Evolutionary conservation across 2,113 vertebrate species (phyloP).

Genomic region (Corvus hawaiiensis): DNA sequence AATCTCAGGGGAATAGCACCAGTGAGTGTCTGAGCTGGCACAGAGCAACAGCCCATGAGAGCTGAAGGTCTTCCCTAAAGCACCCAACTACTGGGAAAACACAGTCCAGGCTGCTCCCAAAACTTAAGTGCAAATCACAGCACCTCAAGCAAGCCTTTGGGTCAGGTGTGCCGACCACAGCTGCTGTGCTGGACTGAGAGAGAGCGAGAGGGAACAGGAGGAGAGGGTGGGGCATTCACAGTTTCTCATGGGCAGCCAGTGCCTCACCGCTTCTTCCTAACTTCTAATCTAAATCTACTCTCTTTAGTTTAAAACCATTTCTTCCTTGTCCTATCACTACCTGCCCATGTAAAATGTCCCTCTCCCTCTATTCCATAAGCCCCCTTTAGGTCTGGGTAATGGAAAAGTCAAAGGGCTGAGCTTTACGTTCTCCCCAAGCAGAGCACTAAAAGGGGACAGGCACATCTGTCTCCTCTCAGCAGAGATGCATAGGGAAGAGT

Average conservation of each 20-base stretch:
- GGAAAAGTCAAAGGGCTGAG: neutral
- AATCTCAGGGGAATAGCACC: neutral
- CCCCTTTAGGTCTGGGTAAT: neutral
- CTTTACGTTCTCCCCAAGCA: neutral
- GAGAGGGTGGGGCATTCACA: neutral
- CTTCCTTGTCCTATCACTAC: neutral
- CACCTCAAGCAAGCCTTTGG: neutral
- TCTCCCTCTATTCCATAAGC: neutral
- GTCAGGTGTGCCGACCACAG: fast-evolving
- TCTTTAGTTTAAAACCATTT: neutral
- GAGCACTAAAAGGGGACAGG: neutral
- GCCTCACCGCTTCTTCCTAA: neutral
- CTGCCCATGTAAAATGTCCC: neutral
- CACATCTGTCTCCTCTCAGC: neutral
- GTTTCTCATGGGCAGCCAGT: neutral
- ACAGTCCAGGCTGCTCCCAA: neutral
- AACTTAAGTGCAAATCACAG: neutral
- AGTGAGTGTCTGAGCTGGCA: neutral
- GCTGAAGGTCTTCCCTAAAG: neutral
- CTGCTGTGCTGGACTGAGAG: neutral
- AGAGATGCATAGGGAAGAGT: fast-evolving
- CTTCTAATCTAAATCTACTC: neutral
- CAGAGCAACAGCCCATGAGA: neutral
- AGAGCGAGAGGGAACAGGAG: neutral
- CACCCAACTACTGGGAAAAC: neutral